phyloP scores from a whole-genome alignment of 2,888 invertebrate genomes.

The Polietes domitor region DNA sequence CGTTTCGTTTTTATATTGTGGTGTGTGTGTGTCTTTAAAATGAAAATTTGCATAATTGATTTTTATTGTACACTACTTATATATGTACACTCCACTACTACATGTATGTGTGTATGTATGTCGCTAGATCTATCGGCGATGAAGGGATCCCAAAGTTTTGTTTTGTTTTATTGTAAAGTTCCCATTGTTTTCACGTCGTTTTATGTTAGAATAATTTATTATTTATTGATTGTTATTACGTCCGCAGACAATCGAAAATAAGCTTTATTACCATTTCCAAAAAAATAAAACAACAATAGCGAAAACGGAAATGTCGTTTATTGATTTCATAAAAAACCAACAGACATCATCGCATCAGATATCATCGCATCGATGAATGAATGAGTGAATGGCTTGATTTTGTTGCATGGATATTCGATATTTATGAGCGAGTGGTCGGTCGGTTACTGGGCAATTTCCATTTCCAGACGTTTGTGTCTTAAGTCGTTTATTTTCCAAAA shows the following conservation, averaged over 20 bases:
- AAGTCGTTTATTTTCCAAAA: conserved; percentile 32
- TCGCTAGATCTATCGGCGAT: background rate
- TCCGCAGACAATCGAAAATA: background rate
- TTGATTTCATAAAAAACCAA: conserved; percentile 9
- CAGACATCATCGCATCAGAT: background rate
- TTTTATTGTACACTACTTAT: conserved; percentile 71
- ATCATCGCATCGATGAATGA: background rate
- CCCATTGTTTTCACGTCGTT: conserved; percentile 45
- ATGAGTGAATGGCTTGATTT: background rate
- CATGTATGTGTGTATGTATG: background rate
- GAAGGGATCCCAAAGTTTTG: background rate
- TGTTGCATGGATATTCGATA: background rate
- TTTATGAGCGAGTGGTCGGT: background rate
- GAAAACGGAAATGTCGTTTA: conserved; percentile 29
- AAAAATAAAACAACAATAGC: background rate
- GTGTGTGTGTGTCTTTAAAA: conserved; percentile 13
- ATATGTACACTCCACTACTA: background rate
- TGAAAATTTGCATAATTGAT: conserved; percentile 76
- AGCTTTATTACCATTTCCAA: conserved; percentile 9
- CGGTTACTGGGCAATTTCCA: background rate
- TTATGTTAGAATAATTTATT: conserved; percentile 14
- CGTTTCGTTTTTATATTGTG: conserved; percentile 32
- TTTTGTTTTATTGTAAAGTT: conserved; percentile 45
- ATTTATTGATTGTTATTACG: conserved; percentile 8
- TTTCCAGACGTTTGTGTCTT: conserved; percentile 7